Conservation (phyloP, 1,140 invertebrate genomes). For the Condylostylus longicornis region DNA sequence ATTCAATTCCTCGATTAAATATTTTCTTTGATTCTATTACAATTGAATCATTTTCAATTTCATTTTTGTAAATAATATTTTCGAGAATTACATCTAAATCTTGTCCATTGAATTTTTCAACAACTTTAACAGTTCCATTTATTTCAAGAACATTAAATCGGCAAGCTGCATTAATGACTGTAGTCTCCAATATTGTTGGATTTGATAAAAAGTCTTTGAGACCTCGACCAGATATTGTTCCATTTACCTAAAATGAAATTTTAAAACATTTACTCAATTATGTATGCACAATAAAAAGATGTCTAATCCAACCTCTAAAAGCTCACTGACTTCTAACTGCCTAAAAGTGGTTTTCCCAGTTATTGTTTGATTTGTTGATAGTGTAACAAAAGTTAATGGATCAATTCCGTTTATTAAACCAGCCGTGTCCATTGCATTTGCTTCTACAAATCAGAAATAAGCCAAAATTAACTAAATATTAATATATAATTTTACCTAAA, state of each 20-base stretch:
- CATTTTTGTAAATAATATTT: slow-evolving; percentile 25
- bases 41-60: slow-evolving; percentile 17
- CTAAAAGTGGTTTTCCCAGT: slow-evolving; percentile 29
- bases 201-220: slow-evolving; percentile 32
- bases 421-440: slow-evolving; percentile 17
- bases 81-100: slow-evolving; percentile 22
- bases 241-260: slow-evolving; percentile 25
- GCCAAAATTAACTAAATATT: neutral
- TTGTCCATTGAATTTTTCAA: slow-evolving; percentile 22
- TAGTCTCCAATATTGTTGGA: slow-evolving; percentile 28
- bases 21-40: slow-evolving; percentile 29
- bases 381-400: slow-evolving; percentile 23
- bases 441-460: slow-evolving; percentile 8
- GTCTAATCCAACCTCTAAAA: slow-evolving; percentile 24
- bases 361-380: slow-evolving; percentile 26
- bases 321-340: slow-evolving; percentile 31
- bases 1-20: slow-evolving; percentile 24
- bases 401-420: slow-evolving; percentile 27
- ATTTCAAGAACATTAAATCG: slow-evolving; percentile 33
- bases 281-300: neutral
- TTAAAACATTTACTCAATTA: neutral
- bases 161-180: slow-evolving; percentile 28
- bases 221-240: slow-evolving; percentile 31
- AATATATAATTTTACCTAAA: slow-evolving; percentile 11
- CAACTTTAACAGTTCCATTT: slow-evolving; percentile 28